These are phyloP conservation scores for Caenorhabditis angaria DNA, from an alignment of 2,888 invertebrate species.

Conservation along the genomic window DNA sequence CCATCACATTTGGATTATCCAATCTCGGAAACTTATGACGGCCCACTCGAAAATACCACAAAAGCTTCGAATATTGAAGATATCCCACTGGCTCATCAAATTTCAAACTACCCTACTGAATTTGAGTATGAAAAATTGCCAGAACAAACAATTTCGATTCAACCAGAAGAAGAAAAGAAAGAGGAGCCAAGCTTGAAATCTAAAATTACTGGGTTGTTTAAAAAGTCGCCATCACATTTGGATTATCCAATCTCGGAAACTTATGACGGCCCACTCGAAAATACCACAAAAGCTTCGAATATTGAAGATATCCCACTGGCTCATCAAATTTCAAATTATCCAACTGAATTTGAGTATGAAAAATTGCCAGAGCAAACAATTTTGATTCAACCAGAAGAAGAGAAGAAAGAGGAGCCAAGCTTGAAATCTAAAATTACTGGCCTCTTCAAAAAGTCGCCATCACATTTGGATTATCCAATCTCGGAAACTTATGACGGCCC, in stretches of 20 bases:
- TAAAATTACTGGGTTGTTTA: conserved; percentile 39
- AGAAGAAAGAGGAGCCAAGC: conserved; percentile 26
- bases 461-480: conserved; percentile 26
- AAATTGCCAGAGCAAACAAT: conserved; percentile 34
- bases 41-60: conserved; percentile 45
- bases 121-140: conserved; percentile 20
- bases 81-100: conserved; percentile 37
- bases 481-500: conserved; percentile 22
- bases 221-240: conserved; percentile 41
- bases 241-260: conserved; percentile 54
- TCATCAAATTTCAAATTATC: conserved; percentile 41
- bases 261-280: conserved; percentile 37
- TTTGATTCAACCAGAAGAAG: conserved; percentile 13
- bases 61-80: conserved; percentile 34
- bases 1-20: conserved; percentile 52
- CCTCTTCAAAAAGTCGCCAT: conserved; percentile 27
- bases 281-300: conserved; percentile 36
- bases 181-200: conserved; percentile 16
- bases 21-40: conserved; percentile 35
- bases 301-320: conserved; percentile 36
- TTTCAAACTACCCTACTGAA: conserved; percentile 25
- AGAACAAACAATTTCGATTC: conserved; percentile 25
- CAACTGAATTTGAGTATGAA: conserved; percentile 41
- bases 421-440: conserved; percentile 26
- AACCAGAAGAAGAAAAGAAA: conserved; percentile 21